Conservation (phyloP, 2,888 invertebrate species). For the Mactromeris polynyma region DNA sequence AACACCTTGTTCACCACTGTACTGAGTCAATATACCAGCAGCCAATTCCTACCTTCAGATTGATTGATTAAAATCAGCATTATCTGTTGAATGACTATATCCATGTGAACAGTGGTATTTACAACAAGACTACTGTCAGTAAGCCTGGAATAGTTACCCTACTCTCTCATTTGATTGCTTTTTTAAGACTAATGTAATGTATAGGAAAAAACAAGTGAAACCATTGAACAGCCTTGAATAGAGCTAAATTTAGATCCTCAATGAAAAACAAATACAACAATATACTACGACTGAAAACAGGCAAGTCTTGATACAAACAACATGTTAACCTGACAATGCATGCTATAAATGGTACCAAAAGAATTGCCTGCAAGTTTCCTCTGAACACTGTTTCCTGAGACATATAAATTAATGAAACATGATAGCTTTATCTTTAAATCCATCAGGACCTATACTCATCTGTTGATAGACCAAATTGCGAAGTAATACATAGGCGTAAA, state of each 20-base stretch:
- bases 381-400: too few species aligned
- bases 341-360: too few species aligned
- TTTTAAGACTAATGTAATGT: not conserved
- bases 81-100: not conserved
- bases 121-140: not conserved
- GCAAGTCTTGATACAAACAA: too few species aligned
- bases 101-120: not conserved
- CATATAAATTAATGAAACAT: too few species aligned
- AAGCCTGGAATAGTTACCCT: not conserved
- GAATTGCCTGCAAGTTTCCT: too few species aligned
- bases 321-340: too few species aligned
- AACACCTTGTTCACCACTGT: constrained; percentile 27
- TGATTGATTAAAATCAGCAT: constrained; percentile 29
- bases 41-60: not conserved
- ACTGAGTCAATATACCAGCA: constrained; percentile 27
- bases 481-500: too few species aligned
- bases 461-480: too few species aligned
- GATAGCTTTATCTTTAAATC: too few species aligned
- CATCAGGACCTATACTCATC: too few species aligned
- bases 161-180: not conserved
- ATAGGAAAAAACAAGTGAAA: not conserved
- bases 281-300: too few species aligned
- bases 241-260: not conserved
- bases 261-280: too few species aligned
- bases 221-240: not conserved